Conservation (phyloP, 2,113 vertebrate genomes). For the Stercorarius parasiticus region DNA sequence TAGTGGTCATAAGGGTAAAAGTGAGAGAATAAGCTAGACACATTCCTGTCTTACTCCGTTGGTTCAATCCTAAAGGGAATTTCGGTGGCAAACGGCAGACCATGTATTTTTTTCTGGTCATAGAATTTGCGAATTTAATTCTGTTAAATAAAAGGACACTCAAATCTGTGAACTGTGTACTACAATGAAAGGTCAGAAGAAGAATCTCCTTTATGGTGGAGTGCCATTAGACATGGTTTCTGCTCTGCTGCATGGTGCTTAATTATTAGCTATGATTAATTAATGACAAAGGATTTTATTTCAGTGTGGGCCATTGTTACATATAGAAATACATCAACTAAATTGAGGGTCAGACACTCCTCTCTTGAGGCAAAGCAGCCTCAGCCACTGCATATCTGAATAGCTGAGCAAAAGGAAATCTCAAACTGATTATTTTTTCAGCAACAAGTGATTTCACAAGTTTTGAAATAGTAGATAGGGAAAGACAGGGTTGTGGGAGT, state of each 20-base stretch:
- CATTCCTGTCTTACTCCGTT: not conserved
- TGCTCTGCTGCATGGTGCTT: not conserved
- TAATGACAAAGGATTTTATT: not conserved
- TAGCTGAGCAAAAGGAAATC: not conserved
- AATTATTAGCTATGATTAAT: not conserved
- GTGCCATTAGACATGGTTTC: not conserved
- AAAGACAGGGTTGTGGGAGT: not conserved
- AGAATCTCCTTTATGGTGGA: not conserved
- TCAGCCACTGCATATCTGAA: not conserved
- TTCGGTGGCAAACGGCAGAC: not conserved
- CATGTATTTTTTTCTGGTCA: fast-evolving
- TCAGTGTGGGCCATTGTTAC: not conserved
- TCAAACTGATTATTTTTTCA: not conserved
- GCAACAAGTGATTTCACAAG: not conserved
- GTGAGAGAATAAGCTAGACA: not conserved
- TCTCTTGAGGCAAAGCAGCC: not conserved
- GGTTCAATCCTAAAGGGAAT: not conserved
- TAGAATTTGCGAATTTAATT: not conserved
- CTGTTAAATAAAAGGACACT: not conserved
- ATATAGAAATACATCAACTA: not conserved
- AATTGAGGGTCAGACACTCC: not conserved
- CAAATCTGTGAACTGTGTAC: not conserved
- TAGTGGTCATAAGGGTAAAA: not conserved
- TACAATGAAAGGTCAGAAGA: not conserved
- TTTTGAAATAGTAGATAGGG: not conserved